Conservation (phyloP, 2,113 vertebrate genomes). For the Pseudonaja textilis region DNA sequence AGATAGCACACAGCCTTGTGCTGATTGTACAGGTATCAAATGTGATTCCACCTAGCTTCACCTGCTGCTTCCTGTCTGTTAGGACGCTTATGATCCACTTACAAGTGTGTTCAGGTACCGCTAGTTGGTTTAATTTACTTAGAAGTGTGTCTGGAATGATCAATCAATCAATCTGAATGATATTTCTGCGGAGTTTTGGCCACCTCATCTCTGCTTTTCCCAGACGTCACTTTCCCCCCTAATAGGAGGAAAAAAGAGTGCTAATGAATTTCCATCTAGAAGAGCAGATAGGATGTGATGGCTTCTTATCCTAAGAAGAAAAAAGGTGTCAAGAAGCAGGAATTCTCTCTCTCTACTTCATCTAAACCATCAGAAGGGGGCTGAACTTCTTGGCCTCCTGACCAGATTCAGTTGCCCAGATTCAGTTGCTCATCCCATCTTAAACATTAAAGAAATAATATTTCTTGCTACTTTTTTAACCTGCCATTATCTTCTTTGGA, state of each 20-base stretch:
- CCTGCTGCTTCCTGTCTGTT: too few species aligned
- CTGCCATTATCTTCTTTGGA: neutral
- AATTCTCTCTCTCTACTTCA: neutral
- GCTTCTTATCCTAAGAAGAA: neutral
- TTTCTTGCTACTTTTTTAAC: neutral
- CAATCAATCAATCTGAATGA: neutral
- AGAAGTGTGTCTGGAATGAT: too few species aligned
- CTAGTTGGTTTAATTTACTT: too few species aligned
- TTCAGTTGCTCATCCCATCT: neutral
- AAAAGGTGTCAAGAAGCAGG: neutral
- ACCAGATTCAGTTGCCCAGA: neutral
- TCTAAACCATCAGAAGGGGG: neutral
- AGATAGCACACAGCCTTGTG: too few species aligned
- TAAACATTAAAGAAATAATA: neutral
- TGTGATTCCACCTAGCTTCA: too few species aligned
- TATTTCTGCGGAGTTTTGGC: neutral
- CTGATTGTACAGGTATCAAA: too few species aligned
- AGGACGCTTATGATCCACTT: too few species aligned
- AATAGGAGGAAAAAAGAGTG: neutral
- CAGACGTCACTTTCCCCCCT: neutral
- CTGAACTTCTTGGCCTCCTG: neutral
- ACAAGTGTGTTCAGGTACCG: too few species aligned
- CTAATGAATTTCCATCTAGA: neutral
- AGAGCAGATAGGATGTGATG: neutral
- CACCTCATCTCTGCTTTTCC: neutral